Evolutionary conservation across 2,113 vertebrate species (phyloP), one percentile per base, ranked within the genome.

Genomic region (Scomber colias): DNA sequence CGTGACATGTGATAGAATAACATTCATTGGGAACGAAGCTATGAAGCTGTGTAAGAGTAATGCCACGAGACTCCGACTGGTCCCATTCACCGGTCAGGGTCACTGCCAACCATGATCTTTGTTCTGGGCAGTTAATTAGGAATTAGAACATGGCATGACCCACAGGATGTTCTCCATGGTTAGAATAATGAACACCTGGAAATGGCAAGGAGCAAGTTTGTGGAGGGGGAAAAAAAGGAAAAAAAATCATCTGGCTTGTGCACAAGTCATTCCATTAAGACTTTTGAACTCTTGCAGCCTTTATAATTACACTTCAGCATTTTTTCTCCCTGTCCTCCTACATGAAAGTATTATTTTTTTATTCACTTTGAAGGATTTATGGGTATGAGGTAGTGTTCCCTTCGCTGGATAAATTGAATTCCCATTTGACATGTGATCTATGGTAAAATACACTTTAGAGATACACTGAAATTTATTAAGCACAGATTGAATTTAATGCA

Each of bases 161-260:
- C 90, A 55, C 79, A 45, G 89, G 85, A 84, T 83, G 75, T 84
- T 83, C 83, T 83, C 67, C 70, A 82, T 68, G 24, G 62, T 74
- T 67, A 55, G 89, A 92, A 90, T 93, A 94, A 94, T 92, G 88
- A 92, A 88, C 88, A 91, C 87, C 90, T 91, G 87, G 74, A 85
- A 87, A 85, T 72, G 31, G 75, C 21, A 40, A 60, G 17, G 60
- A 68, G 62, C 6, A 17, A 55, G 16, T 46, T 31, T 0, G 30
- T 1, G 44, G 24, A 27, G 17, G n/a, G 14, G 2, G 2, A 14
- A 51, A 59, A 40, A 65, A 31, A 74, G 7, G 4, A 8, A 35
- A 35, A 35, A 8, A 35, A 40, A 40, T 71, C 3, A 15, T 86
- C 77, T 86, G 77, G 64, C 79, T 21, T 46, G 46, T 68, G 75